A percentile compares a stretch with the other conserved stretches of the same genome.
Conservation (phyloP, 2,113 vertebrate species). For the Crotalus helleri region DNA sequence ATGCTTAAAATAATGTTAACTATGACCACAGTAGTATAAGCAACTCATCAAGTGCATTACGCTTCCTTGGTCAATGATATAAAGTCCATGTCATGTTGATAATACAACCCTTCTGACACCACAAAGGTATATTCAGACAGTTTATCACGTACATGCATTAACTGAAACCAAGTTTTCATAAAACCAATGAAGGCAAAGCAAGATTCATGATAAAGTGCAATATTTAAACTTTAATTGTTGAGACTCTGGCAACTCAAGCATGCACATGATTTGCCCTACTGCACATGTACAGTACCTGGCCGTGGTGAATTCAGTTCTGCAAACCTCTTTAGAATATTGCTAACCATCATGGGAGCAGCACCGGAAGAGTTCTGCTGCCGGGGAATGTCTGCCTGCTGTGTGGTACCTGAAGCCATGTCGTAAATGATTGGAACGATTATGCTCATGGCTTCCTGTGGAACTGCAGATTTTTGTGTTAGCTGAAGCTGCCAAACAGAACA, state of each 20-base stretch:
- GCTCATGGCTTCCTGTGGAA: constrained; percentile 89
- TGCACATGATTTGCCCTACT: constrained; percentile 64
- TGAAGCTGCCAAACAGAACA: constrained; percentile 79
- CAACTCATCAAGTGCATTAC: constrained; percentile 25
- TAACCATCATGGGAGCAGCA: constrained; percentile 94
- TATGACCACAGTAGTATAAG: constrained; percentile 12
- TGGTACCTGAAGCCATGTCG: constrained; percentile 97
- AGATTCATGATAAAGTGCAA: constrained; percentile 42
- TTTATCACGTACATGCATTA: constrained; percentile 54
- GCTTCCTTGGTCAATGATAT: constrained; percentile 31
- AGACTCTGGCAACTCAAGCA: constrained; percentile 9
- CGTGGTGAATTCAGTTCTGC: constrained; percentile 94
- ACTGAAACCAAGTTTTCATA: constrained; percentile 36
- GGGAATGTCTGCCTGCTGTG: constrained; percentile 98
- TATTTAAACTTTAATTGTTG: constrained; percentile 32
- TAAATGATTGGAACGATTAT: constrained; percentile 99
- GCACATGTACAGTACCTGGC: constrained; percentile 82
- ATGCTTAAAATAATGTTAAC: not conserved
- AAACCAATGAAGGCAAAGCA: constrained; percentile 38
- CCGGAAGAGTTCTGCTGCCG: constrained; percentile 96
- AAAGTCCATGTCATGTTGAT: constrained; percentile 54
- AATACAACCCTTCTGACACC: constrained; percentile 61
- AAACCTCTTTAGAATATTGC: constrained; percentile 97
- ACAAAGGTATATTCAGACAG: constrained; percentile 53
- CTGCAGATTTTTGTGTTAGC: constrained; percentile 91